Percentiles rank a stretch among this genome's conserved stretches.
phyloP scores from a whole-genome alignment of 2,888 invertebrate species.

The Agrilus cyanescens region DNA sequence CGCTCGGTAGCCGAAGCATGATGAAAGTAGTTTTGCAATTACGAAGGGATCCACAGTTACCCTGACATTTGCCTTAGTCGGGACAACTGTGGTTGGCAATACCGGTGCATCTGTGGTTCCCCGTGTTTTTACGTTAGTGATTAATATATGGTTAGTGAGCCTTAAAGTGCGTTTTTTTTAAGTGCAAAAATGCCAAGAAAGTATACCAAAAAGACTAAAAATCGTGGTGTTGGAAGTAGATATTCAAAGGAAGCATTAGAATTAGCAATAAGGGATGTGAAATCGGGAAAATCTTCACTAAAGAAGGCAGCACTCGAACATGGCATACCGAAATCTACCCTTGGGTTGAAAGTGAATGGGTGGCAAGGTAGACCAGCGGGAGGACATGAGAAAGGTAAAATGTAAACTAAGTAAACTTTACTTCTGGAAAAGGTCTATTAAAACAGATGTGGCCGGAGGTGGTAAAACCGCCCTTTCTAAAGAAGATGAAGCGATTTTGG shows the following conservation, averaged over 20 bases:
- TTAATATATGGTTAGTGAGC: too few species aligned
- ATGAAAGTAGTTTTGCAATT: too few species aligned
- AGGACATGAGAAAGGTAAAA: not conserved
- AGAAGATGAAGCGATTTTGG: slow-evolving; percentile 18
- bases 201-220: not conserved
- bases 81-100: too few species aligned
- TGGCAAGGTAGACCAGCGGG: slow-evolving; percentile 1
- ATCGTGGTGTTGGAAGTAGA: not conserved
- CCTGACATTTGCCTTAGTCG: too few species aligned
- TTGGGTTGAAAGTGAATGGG: slow-evolving; percentile 2
- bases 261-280: not conserved
- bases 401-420: not conserved
- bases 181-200: not conserved
- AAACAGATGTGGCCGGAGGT: not conserved
- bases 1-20: too few species aligned
- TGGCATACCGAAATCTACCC: slow-evolving; percentile 3
- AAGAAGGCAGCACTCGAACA: not conserved
- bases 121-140: too few species aligned
- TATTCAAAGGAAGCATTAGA: not conserved
- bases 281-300: not conserved
- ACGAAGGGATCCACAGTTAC: too few species aligned
- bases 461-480: not conserved
- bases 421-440: not conserved
- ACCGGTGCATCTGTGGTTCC: too few species aligned
- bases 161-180: too few species aligned